A percentile compares a stretch with the other conserved stretches of the same genome.
phyloP scores from a whole-genome alignment of 2,113 vertebrate species.

The Hucho hucho region DNA sequence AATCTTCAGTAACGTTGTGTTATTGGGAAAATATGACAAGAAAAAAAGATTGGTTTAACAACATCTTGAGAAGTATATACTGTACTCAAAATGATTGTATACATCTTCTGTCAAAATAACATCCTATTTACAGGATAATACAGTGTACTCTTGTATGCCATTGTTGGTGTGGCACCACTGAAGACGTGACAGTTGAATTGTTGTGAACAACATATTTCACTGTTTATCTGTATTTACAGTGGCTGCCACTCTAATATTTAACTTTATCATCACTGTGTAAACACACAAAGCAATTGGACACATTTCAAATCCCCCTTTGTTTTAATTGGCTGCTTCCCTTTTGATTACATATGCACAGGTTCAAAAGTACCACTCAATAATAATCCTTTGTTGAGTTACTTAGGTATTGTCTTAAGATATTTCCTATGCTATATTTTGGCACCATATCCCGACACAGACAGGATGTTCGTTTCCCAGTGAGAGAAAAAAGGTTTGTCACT shows the following conservation, averaged over 20 bases:
- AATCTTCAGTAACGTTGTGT: no score
- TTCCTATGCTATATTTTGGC: slow-evolving; percentile 9
- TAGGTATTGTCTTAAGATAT: slow-evolving; percentile 11
- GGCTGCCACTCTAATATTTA: not conserved
- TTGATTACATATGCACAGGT: not conserved
- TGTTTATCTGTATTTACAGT: not conserved
- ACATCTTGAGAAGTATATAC: no score
- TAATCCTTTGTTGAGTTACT: not conserved
- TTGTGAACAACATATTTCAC: not conserved
- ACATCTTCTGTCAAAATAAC: no score
- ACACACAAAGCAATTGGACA: not conserved
- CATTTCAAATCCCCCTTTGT: not conserved
- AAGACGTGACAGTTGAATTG: not conserved
- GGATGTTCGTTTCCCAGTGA: slow-evolving; percentile 46
- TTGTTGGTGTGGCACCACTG: not conserved
- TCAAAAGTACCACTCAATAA: not conserved
- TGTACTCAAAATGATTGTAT: no score
- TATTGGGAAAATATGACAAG: no score
- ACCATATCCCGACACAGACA: slow-evolving; percentile 40
- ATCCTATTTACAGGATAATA: no score
- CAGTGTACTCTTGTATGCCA: not conserved
- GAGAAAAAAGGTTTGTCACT: slow-evolving; percentile 11
- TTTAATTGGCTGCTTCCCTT: not conserved
- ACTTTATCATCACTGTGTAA: not conserved
- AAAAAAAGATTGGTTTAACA: no score